Percentiles rank a stretch among this genome's conserved stretches.
These are phyloP conservation scores for Melinopterus prodromus DNA, from an alignment of 2,888 invertebrate genomes.

Conservation along the genomic window DNA sequence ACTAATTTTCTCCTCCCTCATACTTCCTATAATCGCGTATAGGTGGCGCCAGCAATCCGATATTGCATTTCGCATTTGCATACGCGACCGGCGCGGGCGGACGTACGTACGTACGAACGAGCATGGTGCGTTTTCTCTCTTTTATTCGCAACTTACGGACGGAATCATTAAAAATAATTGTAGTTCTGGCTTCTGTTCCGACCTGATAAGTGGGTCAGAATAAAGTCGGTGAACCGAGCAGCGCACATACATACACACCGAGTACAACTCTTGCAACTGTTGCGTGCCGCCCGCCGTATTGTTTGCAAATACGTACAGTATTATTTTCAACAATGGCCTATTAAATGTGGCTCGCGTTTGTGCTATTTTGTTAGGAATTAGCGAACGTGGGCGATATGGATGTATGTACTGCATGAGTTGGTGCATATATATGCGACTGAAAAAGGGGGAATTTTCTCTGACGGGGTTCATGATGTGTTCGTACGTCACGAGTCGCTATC, in stretches of 20 bases:
- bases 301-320: constrained; percentile 25
- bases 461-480: neutral
- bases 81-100: constrained; percentile 1
- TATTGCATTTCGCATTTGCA: constrained; percentile 16
- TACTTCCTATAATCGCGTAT: neutral
- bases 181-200: constrained; percentile 26
- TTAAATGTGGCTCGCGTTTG: constrained; percentile 23
- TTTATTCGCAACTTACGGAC: constrained; percentile 23
- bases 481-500: neutral
- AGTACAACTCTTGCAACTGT: constrained; percentile 19
- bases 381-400: constrained; percentile 22
- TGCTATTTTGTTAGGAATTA: constrained; percentile 24
- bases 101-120: neutral
- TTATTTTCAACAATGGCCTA: constrained; percentile 27
- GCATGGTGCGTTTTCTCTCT: constrained; percentile 14
- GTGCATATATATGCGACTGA: constrained; percentile 11
- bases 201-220: constrained; percentile 24
- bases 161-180: constrained; percentile 26
- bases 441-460: constrained; percentile 15
- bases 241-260: neutral
- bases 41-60: constrained; percentile 17
- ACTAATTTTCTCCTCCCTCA: too few relatives aligned
- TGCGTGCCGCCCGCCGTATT: constrained; percentile 23
- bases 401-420: constrained; percentile 11
- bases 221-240: constrained; percentile 24